These are phyloP conservation scores for Rhipidura dahli DNA, from an alignment of 2,113 vertebrate genomes.

Conservation along the genomic window DNA sequence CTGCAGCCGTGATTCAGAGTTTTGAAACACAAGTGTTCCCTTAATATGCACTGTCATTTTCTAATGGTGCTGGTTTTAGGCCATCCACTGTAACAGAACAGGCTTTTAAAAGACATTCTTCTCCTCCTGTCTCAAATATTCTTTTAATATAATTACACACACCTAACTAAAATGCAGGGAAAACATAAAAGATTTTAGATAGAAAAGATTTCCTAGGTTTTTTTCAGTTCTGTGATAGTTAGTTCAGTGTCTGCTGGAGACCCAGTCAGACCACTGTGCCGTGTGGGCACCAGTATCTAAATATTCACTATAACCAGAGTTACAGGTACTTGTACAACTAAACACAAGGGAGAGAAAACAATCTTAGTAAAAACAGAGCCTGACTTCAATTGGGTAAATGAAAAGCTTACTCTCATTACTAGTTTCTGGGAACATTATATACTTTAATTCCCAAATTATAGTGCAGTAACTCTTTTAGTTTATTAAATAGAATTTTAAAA, in stretches of 20 bases:
- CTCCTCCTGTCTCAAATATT: not conserved
- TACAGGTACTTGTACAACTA: not conserved
- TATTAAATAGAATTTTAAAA: not conserved
- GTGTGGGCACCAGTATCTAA: not conserved
- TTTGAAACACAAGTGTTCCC: not conserved
- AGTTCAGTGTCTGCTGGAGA: not conserved
- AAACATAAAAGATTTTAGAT: not conserved
- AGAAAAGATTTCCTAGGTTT: not conserved
- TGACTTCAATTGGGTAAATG: not conserved
- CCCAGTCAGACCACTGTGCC: not conserved
- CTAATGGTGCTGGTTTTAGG: not conserved
- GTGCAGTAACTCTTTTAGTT: not conserved
- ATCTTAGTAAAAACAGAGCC: not conserved
- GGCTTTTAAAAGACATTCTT: not conserved
- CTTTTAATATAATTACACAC: not conserved
- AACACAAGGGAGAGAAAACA: not conserved
- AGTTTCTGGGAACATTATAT: not conserved
- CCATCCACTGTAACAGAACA: not conserved
- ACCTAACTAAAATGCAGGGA: not conserved
- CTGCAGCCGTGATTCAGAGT: not conserved
- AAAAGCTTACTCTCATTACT: not conserved
- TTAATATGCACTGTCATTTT: not conserved
- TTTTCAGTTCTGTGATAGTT: not conserved
- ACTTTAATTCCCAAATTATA: not conserved
- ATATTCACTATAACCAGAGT: not conserved